Evolutionary conservation across 2,797 vertebrate genomes (phyloP).

Genomic region (Sebastes minor): DNA sequence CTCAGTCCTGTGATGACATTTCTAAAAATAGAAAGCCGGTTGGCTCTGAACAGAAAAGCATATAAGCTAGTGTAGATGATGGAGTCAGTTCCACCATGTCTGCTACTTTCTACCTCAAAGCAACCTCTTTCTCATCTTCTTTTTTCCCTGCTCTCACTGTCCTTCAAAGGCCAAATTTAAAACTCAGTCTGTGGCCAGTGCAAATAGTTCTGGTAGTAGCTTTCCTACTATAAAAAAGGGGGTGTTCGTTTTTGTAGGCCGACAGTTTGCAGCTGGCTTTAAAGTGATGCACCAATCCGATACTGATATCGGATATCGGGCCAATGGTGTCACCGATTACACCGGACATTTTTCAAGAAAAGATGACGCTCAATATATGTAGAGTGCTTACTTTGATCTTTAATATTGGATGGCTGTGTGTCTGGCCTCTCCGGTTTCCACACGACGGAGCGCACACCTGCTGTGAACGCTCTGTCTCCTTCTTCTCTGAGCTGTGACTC

Average conservation of each 20-base stretch:
- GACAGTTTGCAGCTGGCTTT: not conserved
- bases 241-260: conserved; percentile 4
- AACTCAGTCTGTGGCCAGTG: not conserved
- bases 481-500: too few relatives aligned
- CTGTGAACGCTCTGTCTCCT: too few relatives aligned
- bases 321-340: not conserved
- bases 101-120: conserved; percentile 24
- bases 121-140: conserved; percentile 1
- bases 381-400: too few relatives aligned
- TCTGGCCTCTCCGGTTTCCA: too few relatives aligned
- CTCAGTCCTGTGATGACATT: conserved; percentile 27
- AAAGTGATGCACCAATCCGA: not conserved
- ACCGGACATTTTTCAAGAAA: too few relatives aligned
- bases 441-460: too few relatives aligned
- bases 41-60: conserved; percentile 32
- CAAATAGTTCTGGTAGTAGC: not conserved
- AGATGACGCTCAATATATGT: too few relatives aligned
- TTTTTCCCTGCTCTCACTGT: not conserved
- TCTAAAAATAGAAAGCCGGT: conserved; percentile 58
- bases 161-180: conserved; percentile 17
- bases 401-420: too few relatives aligned
- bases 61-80: conserved; percentile 36
- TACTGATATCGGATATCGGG: not conserved
- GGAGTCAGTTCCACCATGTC: conserved; percentile 27
- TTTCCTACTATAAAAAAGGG: not conserved